Percentiles rank a stretch among this genome's conserved stretches.
Evolutionary conservation across 2,888 invertebrate genomes (phyloP).

Genomic region (Tetragonula carbonaria): DNA sequence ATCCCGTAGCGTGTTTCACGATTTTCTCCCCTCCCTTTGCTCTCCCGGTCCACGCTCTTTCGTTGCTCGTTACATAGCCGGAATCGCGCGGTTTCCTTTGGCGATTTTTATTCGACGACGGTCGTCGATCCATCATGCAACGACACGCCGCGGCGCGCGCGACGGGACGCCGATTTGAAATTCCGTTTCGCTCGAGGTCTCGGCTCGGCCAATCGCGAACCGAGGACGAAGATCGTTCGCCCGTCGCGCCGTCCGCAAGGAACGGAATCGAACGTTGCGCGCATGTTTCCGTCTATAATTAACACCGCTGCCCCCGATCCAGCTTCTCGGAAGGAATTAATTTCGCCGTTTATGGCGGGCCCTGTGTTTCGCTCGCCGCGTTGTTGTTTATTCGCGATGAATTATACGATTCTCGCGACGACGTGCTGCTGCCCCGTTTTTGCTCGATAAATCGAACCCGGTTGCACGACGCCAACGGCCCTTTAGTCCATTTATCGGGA

Average conservation of each 20-base stretch:
- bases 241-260: background rate
- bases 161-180: slow-evolving; percentile 56
- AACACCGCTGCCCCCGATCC: slow-evolving; percentile 46
- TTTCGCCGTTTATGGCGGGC: slow-evolving; percentile 52
- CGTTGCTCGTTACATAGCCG: background rate
- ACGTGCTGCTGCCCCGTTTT: slow-evolving; percentile 5
- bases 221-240: too few species aligned
- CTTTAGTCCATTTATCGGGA: too few species aligned
- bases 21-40: background rate
- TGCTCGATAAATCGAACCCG: slow-evolving; percentile 6
- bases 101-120: slow-evolving; percentile 7
- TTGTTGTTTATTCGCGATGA: slow-evolving; percentile 49
- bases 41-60: too few species aligned
- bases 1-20: slow-evolving; percentile 1
- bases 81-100: slow-evolving; percentile 22
- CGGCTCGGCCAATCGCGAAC: background rate
- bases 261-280: slow-evolving; percentile 31
- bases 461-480: background rate
- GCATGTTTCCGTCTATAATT: slow-evolving; percentile 50
- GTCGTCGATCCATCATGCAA: slow-evolving; percentile 57
- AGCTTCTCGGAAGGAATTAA: slow-evolving; percentile 52
- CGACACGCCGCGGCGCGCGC: slow-evolving; percentile 51
- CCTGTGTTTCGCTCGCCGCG: slow-evolving; percentile 19
- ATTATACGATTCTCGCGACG: slow-evolving; percentile 42
- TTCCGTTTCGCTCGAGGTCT: slow-evolving; percentile 34